Base-by-base conservation (phyloP, 2,113 vertebrate species). In the Gallinago paraguaiae region DNA sequence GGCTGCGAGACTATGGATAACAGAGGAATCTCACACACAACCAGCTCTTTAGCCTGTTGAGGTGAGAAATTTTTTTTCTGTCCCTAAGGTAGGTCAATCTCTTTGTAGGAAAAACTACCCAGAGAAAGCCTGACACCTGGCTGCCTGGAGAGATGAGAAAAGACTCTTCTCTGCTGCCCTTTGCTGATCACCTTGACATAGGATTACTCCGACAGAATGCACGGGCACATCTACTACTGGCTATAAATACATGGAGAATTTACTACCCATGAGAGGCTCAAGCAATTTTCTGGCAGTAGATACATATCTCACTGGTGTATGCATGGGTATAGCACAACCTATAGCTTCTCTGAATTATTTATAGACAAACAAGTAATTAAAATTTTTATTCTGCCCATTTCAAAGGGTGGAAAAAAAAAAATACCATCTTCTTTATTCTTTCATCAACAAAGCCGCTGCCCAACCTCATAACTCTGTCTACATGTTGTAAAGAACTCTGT, bases 361-460 rank as follows among this genome's bases (percentile, higher is more conserved):
- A 92, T 85, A 64, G 84, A n/a, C 80, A 95, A 95, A 93, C 91
- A 95, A 89, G 89, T 95, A 95, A 95, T 93, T 95, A 95, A 95
- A 89, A 84, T 89, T 96, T 95, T 92, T 95, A 93, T 95, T 93
- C 81, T 65, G 72, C 77, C 61, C 74, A 45, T 93, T 93, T 76
- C 35, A 15, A 81, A 92, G 23, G 28, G 39, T 6, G 23, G 28
- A 50, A 50, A 18, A 6, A 13, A 37, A 27, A 72, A 81, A 92
- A 68, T n/a, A 8, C 9, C 31, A 4, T 4, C 75, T 61, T 4
- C 67, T 88, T 90, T 92, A 92, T 93, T 93, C 80, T 95, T 88
- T 86, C 91, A 96, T 89, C 91, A 95, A 88, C 92, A 71, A 87
- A 92, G 86, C 69, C 60, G 61, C 81, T 87, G 93, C 84, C 81